Percentiles rank a stretch among this genome's conserved stretches.
These are phyloP conservation scores for Clostera curtula DNA, from an alignment of 2,888 invertebrate genomes.

Conservation along the genomic window DNA sequence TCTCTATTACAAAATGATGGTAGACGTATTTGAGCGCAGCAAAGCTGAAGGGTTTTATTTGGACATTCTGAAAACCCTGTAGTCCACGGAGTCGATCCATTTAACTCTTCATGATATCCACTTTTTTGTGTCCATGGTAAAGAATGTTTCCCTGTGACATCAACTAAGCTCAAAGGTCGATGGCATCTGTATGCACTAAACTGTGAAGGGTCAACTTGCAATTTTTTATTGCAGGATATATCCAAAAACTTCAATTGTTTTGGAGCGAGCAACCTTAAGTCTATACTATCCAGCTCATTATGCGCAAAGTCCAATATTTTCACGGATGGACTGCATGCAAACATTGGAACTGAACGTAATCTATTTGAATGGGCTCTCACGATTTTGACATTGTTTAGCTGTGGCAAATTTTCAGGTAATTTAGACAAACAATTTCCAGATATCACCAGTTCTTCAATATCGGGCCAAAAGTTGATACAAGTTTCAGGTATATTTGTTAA, in stretches of 20 bases:
- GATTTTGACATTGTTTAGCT: slow-evolving; percentile 81
- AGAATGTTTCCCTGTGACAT: slow-evolving; percentile 87
- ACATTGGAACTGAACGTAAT: slow-evolving; percentile 82
- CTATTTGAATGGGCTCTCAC: slow-evolving; percentile 89
- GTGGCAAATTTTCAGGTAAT: slow-evolving; percentile 84
- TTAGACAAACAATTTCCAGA: slow-evolving; percentile 87
- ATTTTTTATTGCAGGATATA: slow-evolving; percentile 86
- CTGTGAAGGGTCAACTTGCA: slow-evolving; percentile 89
- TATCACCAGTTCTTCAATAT: slow-evolving; percentile 86
- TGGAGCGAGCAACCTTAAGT: slow-evolving; percentile 83
- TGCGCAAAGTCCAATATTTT: slow-evolving; percentile 90
- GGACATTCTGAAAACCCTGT: slow-evolving; percentile 91
- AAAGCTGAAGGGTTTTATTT: slow-evolving; percentile 82
- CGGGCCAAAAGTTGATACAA: slow-evolving; percentile 83
- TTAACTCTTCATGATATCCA: slow-evolving; percentile 72
- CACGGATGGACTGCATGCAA: slow-evolving; percentile 82
- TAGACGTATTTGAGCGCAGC: slow-evolving; percentile 84
- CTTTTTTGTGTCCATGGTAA: slow-evolving; percentile 74
- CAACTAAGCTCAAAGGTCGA: slow-evolving; percentile 86
- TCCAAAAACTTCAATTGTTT: slow-evolving; percentile 89
- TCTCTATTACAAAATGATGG: slow-evolving; percentile 87
- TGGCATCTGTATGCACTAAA: slow-evolving; percentile 86
- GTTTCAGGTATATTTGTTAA: slow-evolving; percentile 83
- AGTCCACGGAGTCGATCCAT: slow-evolving; percentile 80
- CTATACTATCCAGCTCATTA: slow-evolving; percentile 87